Conservation (phyloP, 1,140 invertebrate genomes). For the Drosophila pandora region DNA sequence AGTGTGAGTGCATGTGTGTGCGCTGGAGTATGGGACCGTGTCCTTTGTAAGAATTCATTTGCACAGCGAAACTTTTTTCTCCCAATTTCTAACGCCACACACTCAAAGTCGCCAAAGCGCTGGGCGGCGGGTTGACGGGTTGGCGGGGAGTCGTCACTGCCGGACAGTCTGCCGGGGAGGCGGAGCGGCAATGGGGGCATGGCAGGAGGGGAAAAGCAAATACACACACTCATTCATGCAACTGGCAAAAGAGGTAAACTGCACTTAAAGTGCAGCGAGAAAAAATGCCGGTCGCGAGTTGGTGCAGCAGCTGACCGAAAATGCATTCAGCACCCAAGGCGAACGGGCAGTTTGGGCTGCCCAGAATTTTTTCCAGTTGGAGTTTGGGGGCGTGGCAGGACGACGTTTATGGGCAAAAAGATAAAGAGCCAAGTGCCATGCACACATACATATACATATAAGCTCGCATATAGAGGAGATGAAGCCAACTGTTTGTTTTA, state of each 20-base stretch:
- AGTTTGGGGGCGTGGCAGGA: constrained; percentile 7
- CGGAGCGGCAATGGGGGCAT: background rate
- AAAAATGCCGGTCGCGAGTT: constrained; percentile 73
- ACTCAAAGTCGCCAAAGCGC: constrained; percentile 72
- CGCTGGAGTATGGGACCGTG: constrained; percentile 41
- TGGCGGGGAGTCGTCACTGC: background rate
- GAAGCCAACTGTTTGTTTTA: constrained; percentile 67
- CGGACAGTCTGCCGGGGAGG: background rate
- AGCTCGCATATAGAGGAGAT: constrained; percentile 11
- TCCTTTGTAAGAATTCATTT: constrained; percentile 82
- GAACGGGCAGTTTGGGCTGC: background rate
- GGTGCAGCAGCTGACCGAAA: constrained; percentile 72
- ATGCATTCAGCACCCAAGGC: constrained; percentile 71
- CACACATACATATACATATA: constrained; percentile 44
- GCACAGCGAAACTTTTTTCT: constrained; percentile 78
- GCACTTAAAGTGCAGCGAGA: constrained; percentile 80
- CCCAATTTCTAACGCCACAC: constrained; percentile 78
- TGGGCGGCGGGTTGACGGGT: constrained; percentile 15
- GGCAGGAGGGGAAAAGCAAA: constrained; percentile 35
- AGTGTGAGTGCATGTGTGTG: constrained; percentile 42
- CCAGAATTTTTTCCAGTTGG: background rate
- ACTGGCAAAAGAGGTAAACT: constrained; percentile 75
- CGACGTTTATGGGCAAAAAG: constrained; percentile 80
- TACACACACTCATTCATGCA: constrained; percentile 39
- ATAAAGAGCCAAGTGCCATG: constrained; percentile 74